Evolutionary conservation across 2,888 invertebrate genomes (phyloP).

Genomic region (Drosophila gaucha): DNA sequence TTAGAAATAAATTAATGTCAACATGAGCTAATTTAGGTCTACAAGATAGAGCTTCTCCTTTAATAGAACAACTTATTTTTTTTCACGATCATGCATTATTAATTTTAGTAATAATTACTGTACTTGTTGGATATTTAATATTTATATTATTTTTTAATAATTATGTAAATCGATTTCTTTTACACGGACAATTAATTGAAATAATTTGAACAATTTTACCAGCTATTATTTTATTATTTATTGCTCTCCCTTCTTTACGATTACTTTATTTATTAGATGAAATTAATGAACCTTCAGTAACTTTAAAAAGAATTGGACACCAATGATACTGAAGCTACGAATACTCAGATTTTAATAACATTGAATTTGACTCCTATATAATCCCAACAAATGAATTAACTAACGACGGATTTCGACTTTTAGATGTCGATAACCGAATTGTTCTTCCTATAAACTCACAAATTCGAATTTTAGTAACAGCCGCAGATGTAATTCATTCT

Average conservation of each 20-base stretch:
- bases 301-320: neutral
- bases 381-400: neutral
- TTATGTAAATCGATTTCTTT: constrained; percentile 86
- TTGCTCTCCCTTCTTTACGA: constrained; percentile 88
- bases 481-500: no score
- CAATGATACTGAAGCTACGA: neutral
- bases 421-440: neutral
- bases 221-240: constrained; percentile 87
- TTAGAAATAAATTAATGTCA: constrained; percentile 86
- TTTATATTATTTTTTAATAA: constrained; percentile 87
- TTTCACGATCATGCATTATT: constrained; percentile 88
- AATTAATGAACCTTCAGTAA: neutral
- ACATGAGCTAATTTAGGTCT: constrained; percentile 87
- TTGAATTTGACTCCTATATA: neutral
- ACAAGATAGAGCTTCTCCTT: constrained; percentile 87
- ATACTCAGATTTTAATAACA: neutral
- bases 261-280: constrained; percentile 85
- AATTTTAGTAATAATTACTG: constrained; percentile 88
- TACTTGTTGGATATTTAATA: constrained; percentile 87
- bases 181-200: constrained; percentile 87
- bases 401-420: neutral
- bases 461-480: no score
- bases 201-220: constrained; percentile 88
- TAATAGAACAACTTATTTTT: constrained; percentile 89
- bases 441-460: no score